Evolutionary conservation across 2,888 invertebrate genomes (phyloP).

Genomic region (Netelia fuscicornis): DNA sequence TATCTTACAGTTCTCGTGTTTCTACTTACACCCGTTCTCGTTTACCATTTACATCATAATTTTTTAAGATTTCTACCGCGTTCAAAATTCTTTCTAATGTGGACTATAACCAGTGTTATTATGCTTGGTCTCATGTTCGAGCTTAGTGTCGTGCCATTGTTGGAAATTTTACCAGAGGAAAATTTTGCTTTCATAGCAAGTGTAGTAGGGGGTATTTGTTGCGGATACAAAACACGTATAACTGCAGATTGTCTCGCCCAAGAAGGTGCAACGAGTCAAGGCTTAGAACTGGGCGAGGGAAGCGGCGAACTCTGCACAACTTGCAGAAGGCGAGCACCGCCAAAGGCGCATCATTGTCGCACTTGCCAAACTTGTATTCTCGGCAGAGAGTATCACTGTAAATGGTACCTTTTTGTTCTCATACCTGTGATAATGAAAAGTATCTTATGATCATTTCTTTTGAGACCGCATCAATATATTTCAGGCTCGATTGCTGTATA

Average conservation of each 20-base stretch:
- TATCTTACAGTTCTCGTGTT: slow-evolving; percentile 80
- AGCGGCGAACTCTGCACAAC: slow-evolving; percentile 86
- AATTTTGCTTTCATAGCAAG: slow-evolving; percentile 87
- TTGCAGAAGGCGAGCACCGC: slow-evolving; percentile 88
- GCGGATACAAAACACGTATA: slow-evolving; percentile 83
- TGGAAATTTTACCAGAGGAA: slow-evolving; percentile 90
- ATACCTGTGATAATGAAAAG: not conserved
- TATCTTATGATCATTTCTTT: slow-evolving; percentile 16
- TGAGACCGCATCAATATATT: too few species aligned
- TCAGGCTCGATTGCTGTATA: slow-evolving; percentile 94
- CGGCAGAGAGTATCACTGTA: slow-evolving; percentile 92
- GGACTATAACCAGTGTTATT: slow-evolving; percentile 90
- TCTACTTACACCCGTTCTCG: slow-evolving; percentile 78
- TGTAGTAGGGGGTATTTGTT: slow-evolving; percentile 85
- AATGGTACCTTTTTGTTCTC: slow-evolving; percentile 87
- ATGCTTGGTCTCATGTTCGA: slow-evolving; percentile 90
- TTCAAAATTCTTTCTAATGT: slow-evolving; percentile 91
- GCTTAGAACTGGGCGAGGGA: slow-evolving; percentile 79
- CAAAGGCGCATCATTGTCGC: slow-evolving; percentile 92
- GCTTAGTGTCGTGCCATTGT: slow-evolving; percentile 88
- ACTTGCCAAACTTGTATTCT: slow-evolving; percentile 93
- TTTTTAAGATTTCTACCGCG: slow-evolving; percentile 84
- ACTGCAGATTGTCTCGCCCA: slow-evolving; percentile 76
- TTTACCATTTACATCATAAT: slow-evolving; percentile 82
- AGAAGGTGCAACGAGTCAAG: slow-evolving; percentile 73